A percentile compares a stretch with the other conserved stretches of the same genome.
Evolutionary conservation across 2,888 invertebrate genomes (phyloP).

Genomic region (Phyto melanocephala): DNA sequence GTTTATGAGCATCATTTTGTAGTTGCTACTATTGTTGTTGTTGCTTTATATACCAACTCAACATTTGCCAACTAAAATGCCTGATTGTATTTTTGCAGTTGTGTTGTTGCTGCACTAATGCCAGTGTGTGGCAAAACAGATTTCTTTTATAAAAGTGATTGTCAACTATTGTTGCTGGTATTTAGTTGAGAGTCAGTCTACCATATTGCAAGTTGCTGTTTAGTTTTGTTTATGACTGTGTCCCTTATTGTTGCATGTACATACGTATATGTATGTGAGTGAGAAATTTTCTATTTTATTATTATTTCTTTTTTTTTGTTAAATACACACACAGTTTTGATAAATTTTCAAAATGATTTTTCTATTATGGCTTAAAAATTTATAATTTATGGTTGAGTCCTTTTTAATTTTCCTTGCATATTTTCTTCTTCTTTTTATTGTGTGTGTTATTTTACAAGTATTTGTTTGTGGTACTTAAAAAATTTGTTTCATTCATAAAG

Average conservation of each 20-base stretch:
- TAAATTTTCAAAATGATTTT: constrained; percentile 47
- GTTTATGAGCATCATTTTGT: constrained; percentile 74
- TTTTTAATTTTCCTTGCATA: background rate
- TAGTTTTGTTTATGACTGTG: constrained; percentile 19
- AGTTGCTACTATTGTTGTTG: constrained; percentile 65
- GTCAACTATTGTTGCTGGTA: constrained; percentile 50
- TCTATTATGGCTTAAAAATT: constrained; percentile 31
- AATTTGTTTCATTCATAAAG: constrained; percentile 55
- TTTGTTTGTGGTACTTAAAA: background rate
- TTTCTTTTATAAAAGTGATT: constrained; percentile 50
- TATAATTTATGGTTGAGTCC: constrained; percentile 17
- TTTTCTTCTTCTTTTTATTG: background rate
- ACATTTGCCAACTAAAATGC: constrained; percentile 6
- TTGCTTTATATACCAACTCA: constrained; percentile 64
- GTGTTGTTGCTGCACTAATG: constrained; percentile 12
- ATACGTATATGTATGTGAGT: background rate
- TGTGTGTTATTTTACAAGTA: background rate
- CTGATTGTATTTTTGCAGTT: constrained; percentile 7
- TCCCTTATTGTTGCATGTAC: background rate
- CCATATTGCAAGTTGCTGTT: background rate
- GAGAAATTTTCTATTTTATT: constrained; percentile 13
- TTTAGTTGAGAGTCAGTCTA: background rate
- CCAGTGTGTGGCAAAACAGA: constrained; percentile 38
- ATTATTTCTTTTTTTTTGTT: background rate
- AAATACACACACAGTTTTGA: constrained; percentile 18